Evolutionary conservation across 2,888 invertebrate species (phyloP).

Genomic region (Epinotia nisella): DNA sequence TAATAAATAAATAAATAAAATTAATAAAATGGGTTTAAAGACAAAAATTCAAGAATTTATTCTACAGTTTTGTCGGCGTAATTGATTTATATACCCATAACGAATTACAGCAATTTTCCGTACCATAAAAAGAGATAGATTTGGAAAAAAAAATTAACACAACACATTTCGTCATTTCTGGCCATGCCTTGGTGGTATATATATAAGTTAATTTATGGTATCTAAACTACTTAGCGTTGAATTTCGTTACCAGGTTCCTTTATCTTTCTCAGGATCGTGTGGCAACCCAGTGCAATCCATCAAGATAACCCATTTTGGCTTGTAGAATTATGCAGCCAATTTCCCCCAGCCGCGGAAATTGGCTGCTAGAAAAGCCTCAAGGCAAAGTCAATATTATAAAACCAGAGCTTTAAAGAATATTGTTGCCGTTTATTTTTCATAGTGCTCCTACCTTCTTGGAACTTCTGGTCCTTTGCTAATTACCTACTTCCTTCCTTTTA

Average conservation of each 20-base stretch:
- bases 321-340: too few relatives aligned
- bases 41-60: too few relatives aligned
- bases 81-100: too few relatives aligned
- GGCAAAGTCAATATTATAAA: slow-evolving; percentile 28
- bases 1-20: too few relatives aligned
- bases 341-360: slow-evolving; percentile 60
- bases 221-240: neutral
- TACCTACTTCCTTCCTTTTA: neutral
- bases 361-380: slow-evolving; percentile 51
- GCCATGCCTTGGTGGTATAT: neutral
- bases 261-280: slow-evolving; percentile 48
- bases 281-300: slow-evolving; percentile 69
- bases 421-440: neutral
- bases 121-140: too few relatives aligned
- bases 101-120: too few relatives aligned
- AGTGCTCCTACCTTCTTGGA: neutral
- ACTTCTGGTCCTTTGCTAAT: neutral
- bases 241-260: slow-evolving; percentile 54
- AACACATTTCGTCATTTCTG: too few relatives aligned
- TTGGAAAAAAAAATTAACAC: too few relatives aligned
- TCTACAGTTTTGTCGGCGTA: too few relatives aligned
- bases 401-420: slow-evolving; percentile 19
- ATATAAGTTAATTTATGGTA: neutral
- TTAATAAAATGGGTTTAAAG: too few relatives aligned
- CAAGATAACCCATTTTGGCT: slow-evolving; percentile 79